Conservation (phyloP, 2,113 vertebrate species). For the Callopanchax toddi region DNA sequence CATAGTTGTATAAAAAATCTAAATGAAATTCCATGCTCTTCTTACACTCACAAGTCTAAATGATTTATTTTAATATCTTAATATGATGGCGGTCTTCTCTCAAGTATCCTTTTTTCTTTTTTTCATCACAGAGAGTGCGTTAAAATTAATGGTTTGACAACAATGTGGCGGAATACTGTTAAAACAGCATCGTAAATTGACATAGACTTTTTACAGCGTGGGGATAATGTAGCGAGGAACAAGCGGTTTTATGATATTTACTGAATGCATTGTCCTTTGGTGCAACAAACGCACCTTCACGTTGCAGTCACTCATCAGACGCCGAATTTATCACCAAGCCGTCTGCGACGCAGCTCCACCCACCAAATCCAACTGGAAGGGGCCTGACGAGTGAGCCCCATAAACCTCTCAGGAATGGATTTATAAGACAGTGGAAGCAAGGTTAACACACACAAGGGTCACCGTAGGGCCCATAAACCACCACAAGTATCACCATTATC, state of each 20-base stretch:
- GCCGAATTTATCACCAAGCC: slow-evolving; percentile 52
- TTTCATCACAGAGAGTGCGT: not conserved
- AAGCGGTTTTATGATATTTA: slow-evolving; percentile 36
- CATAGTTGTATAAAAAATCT: no score
- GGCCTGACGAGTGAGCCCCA: slow-evolving; percentile 61
- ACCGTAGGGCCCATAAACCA: slow-evolving; percentile 67
- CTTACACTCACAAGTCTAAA: no score
- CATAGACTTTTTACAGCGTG: not conserved
- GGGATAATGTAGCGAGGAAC: not conserved
- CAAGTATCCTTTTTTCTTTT: no score
- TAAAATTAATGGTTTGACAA: not conserved
- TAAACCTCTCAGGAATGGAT: slow-evolving; percentile 66
- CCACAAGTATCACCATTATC: slow-evolving; percentile 61
- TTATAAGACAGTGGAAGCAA: slow-evolving; percentile 67
- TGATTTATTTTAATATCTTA: no score
- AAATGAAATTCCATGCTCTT: no score
- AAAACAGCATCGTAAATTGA: not conserved
- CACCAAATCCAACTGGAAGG: slow-evolving; percentile 57
- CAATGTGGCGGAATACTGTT: not conserved
- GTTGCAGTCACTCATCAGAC: slow-evolving; percentile 35
- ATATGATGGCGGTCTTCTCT: no score
- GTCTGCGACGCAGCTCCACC: slow-evolving; percentile 50
- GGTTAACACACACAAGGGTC: slow-evolving; percentile 75
- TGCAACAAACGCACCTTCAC: slow-evolving; percentile 20
- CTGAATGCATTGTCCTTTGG: slow-evolving; percentile 11